Base-by-base conservation (phyloP, 2,888 invertebrate species). In the Tanytarsus gracilentus region DNA sequence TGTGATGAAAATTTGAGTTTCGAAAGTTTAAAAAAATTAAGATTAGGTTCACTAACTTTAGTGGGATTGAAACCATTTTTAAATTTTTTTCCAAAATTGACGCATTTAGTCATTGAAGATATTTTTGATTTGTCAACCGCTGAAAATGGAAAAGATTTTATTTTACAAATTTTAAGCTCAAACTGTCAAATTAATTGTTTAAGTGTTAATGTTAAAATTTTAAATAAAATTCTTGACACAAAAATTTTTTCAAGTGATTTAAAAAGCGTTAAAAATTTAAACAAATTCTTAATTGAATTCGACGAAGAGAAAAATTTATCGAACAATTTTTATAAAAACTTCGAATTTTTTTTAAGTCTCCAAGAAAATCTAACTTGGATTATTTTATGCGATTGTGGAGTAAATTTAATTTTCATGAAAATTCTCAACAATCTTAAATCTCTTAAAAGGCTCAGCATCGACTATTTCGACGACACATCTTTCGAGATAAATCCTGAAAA, bases 381-480 rank as follows among this genome's bases (percentile, higher is more conserved):
- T 2, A 55, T 25, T 21, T 18, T 36, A 18, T 39, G n/a, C 11
- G 55, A 55, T 6, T 55, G 33, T 33, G 11, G n/a, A 14, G 4
- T 14, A 11, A 14, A 9, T 11, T 11, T 33, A n/a, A 33, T 33
- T 33, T 4, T 33, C 9, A 33, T 3, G 5, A 6, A 4, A 33
- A 3, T 33, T 33, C 14, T 33, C 11, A 9, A 9, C 11, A 9
- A 4, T 11, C 14, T 11, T 5, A 33, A 33, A 9, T 14, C 4
- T 3, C 14, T 33, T 4, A 33, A 33, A 33, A 33, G 33, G 33
- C n/a, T 33, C 2, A 33, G 33, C 4, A 30, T 55, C 14, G 39
- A 55, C 9, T 55, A 55, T 39, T 55, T 55, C 11, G 55, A 55
- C 26, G 23, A 23, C 8, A 7, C 16, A 2, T 55, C 55, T 4